Conservation (phyloP, 2,888 invertebrate genomes). For the Drosophila leonis region DNA sequence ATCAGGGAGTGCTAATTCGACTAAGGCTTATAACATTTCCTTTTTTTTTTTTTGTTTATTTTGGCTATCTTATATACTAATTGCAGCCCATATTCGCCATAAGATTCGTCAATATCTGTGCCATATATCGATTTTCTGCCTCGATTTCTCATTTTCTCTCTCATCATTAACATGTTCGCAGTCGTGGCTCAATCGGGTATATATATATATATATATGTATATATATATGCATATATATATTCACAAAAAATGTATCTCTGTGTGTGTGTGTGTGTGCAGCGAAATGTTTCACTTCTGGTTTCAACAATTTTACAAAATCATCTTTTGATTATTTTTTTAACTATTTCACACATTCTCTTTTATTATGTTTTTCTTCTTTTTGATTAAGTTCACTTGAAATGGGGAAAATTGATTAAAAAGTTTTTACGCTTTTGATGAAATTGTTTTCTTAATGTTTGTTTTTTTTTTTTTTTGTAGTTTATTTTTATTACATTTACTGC, state of each 20-base stretch:
- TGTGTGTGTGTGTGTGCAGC: background rate
- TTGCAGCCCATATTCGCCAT: conserved; percentile 23
- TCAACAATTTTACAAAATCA: conserved; percentile 38
- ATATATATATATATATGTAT: background rate
- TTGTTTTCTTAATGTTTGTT: conserved; percentile 16
- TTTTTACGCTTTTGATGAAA: conserved; percentile 32
- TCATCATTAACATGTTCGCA: conserved; percentile 31
- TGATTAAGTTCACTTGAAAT: conserved; percentile 38
- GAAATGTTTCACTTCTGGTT: background rate
- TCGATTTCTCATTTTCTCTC: conserved; percentile 7
- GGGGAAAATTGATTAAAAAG: conserved; percentile 45
- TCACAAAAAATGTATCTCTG: background rate
- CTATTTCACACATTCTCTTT: conserved; percentile 18
- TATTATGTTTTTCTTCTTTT: conserved; percentile 13
- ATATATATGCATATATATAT: background rate
- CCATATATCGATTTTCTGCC: conserved; percentile 4
- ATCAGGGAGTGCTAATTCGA: conserved; percentile 17
- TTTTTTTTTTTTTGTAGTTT: conserved; percentile 28
- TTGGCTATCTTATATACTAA: conserved; percentile 37
- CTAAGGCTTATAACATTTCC: conserved; percentile 24
- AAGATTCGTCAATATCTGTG: conserved; percentile 22
- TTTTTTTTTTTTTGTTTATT: background rate
- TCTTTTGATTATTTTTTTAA: conserved; percentile 10
- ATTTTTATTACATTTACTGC: conserved; percentile 64
- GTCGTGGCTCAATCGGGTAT: conserved; percentile 44